Evolutionary conservation across 2,888 invertebrate species (phyloP).

Genomic region (Melanophora roralis): DNA sequence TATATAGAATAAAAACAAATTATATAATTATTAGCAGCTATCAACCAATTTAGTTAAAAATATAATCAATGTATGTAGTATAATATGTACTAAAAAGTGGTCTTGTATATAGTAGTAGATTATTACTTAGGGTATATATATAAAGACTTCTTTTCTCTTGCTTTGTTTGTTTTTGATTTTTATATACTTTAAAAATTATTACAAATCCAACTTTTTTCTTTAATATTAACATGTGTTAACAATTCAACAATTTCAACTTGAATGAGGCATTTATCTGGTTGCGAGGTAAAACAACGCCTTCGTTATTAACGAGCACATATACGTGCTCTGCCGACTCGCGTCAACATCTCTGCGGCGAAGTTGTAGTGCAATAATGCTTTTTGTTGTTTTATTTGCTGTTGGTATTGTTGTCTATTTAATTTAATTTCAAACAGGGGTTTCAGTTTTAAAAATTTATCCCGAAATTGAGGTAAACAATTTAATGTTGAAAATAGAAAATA

Average conservation of each 20-base stretch:
- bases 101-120: conserved; percentile 46
- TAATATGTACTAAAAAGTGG: conserved; percentile 54
- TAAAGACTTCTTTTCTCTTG: conserved; percentile 51
- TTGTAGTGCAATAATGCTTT: background rate
- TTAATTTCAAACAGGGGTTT: no score
- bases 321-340: background rate
- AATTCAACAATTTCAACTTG: conserved; percentile 76
- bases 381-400: background rate
- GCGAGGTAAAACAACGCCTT: conserved; percentile 58
- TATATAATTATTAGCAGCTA: conserved; percentile 45
- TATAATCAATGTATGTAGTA: conserved; percentile 37
- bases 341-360: conserved; percentile 1
- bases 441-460: no score
- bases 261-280: conserved; percentile 67
- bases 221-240: conserved; percentile 69
- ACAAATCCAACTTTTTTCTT: conserved; percentile 57
- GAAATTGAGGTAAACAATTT: no score
- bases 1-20: conserved; percentile 17
- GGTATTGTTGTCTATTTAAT: background rate
- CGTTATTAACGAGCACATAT: conserved; percentile 10
- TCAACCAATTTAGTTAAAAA: conserved; percentile 36
- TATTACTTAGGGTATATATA: conserved; percentile 55
- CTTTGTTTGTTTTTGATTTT: conserved; percentile 48
- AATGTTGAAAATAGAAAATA: no score
- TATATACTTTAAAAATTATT: conserved; percentile 57